A percentile compares a stretch with the other conserved stretches of the same genome.
These are phyloP conservation scores for Marmota flaviventris DNA, from an alignment of 2,113 vertebrate genomes.

Conservation along the genomic window DNA sequence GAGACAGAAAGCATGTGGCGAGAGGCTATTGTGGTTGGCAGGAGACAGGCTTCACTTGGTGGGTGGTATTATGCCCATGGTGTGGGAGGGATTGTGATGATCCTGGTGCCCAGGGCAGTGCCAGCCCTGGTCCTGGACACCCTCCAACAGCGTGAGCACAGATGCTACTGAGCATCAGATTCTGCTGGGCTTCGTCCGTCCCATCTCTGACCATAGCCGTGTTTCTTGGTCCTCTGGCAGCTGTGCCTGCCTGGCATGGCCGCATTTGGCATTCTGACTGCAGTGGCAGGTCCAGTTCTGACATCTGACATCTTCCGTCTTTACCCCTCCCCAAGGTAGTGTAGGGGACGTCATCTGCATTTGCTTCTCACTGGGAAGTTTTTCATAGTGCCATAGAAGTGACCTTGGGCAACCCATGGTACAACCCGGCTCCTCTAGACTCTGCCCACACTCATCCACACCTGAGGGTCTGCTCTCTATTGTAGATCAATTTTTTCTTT, in stretches of 20 bases:
- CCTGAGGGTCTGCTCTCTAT: neutral
- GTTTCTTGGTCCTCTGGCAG: neutral
- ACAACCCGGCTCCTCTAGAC: neutral
- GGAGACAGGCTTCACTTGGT: rapidly evolving
- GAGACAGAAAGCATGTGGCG: neutral
- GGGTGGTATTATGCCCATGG: no score
- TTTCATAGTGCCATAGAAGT: neutral
- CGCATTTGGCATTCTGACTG: neutral
- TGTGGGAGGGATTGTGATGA: no score
- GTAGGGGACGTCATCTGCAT: neutral
- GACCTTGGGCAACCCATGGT: rapidly evolving
- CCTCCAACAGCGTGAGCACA: rapidly evolving
- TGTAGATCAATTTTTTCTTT: rapidly evolving
- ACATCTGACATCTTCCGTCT: neutral
- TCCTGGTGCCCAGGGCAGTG: rapidly evolving
- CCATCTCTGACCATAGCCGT: rapidly evolving
- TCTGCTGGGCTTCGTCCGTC: rapidly evolving
- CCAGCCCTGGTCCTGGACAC: neutral
- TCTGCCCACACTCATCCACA: rapidly evolving
- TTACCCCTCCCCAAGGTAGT: neutral
- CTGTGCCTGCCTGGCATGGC: neutral
- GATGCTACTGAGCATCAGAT: rapidly evolving
- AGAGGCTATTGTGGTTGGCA: neutral
- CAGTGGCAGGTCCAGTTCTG: rapidly evolving
- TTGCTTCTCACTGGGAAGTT: neutral